phyloP scores from a whole-genome alignment of 2,888 invertebrate genomes.

The Agrotis puta region DNA sequence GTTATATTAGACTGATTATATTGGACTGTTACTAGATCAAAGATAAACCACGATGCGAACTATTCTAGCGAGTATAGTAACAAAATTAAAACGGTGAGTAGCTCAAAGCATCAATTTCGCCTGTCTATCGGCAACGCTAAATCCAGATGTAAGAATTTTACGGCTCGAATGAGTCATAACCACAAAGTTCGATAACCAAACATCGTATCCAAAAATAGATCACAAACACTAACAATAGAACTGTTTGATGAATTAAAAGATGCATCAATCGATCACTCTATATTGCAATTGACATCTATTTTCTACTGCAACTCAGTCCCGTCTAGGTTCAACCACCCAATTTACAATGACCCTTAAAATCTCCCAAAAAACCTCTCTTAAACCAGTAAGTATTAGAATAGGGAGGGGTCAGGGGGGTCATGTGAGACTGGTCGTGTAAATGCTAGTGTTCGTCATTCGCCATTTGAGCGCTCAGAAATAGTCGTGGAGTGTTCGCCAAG shows the following conservation, averaged over 20 bases:
- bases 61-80: not conserved
- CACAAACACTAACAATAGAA: constrained; percentile 67
- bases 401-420: constrained; percentile 41
- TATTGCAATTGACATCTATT: constrained; percentile 60
- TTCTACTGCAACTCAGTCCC: constrained; percentile 56
- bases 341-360: constrained; percentile 24
- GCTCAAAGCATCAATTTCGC: constrained; percentile 21
- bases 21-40: not conserved
- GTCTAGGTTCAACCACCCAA: constrained; percentile 42
- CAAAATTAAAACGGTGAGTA: constrained; percentile 17
- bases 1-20: not conserved
- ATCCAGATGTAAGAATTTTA: constrained; percentile 48
- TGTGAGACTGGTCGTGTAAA: constrained; percentile 62
- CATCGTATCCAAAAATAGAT: constrained; percentile 57
- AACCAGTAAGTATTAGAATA: not conserved
- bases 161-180: constrained; percentile 35
- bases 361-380: not conserved
- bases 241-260: constrained; percentile 64
- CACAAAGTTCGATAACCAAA: constrained; percentile 55
- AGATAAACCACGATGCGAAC: not conserved
- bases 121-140: constrained; percentile 13
- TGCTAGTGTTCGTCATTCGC: constrained; percentile 78
- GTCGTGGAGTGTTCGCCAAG: constrained; percentile 78
- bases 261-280: constrained; percentile 54
- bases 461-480: constrained; percentile 84